Evolutionary conservation across 2,113 vertebrate genomes (phyloP).

Genomic region (Muntiacus reevesi): DNA sequence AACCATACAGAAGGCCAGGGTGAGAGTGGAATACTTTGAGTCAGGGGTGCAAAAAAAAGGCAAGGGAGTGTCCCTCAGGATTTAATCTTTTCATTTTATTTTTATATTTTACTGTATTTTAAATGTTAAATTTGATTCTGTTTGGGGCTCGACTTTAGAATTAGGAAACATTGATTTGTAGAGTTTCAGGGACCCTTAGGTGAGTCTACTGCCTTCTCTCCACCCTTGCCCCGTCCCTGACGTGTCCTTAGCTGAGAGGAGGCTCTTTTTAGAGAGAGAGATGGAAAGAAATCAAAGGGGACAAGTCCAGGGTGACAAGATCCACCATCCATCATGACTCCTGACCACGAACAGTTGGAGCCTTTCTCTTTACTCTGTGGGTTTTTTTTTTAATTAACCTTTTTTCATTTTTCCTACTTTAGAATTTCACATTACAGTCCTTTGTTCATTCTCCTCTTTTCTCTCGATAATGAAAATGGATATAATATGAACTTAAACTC

Average conservation of each 20-base stretch:
- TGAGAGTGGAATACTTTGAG: neutral
- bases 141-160: neutral
- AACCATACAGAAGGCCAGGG: neutral
- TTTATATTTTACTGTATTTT: slow-evolving; percentile 8
- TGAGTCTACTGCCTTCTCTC: neutral
- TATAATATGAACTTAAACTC: slow-evolving; percentile 75
- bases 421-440: slow-evolving; percentile 71
- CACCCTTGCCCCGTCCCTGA: neutral
- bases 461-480: slow-evolving; percentile 77
- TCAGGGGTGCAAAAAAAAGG: neutral
- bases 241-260: slow-evolving; percentile 49
- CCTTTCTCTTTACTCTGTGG: slow-evolving; percentile 69
- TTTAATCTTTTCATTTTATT: slow-evolving; percentile 41
- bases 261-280: slow-evolving; percentile 6
- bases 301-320: slow-evolving; percentile 63
- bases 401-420: slow-evolving; percentile 76
- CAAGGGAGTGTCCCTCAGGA: neutral
- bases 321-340: slow-evolving; percentile 54
- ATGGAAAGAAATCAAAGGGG: slow-evolving; percentile 60
- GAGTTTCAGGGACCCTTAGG: slow-evolving; percentile 15
- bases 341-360: slow-evolving; percentile 70
- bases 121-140: slow-evolving; percentile 27
- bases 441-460: slow-evolving; percentile 71
- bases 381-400: slow-evolving; percentile 70
- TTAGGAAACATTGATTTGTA: neutral